These are phyloP conservation scores for Gibbula magus DNA, from an alignment of 2,888 invertebrate genomes.

Conservation along the genomic window DNA sequence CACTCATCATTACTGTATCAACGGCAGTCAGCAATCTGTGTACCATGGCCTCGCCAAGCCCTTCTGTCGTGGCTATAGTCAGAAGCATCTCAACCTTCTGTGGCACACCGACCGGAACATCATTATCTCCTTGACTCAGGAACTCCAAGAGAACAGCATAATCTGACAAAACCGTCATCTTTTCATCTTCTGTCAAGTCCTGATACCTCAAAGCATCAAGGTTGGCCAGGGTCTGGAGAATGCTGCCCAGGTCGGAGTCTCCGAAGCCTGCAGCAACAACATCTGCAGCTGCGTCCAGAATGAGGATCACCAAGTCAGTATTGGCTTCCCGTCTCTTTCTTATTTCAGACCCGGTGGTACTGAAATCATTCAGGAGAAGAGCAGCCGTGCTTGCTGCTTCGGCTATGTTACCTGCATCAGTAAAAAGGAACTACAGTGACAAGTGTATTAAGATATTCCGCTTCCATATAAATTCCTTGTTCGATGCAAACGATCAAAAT, in stretches of 20 bases:
- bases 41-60: not conserved
- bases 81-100: not conserved
- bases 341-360: not conserved
- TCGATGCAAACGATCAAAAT: no score
- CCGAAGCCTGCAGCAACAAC: not conserved
- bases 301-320: not conserved
- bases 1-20: not conserved
- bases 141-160: not conserved
- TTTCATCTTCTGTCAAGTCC: not conserved
- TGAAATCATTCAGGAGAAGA: not conserved
- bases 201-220: not conserved
- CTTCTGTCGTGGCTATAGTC: not conserved
- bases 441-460: no score
- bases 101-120: not conserved
- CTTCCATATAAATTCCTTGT: no score
- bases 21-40: not conserved
- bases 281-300: not conserved
- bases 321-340: not conserved
- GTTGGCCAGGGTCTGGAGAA: not conserved
- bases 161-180: not conserved
- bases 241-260: not conserved
- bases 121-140: not conserved
- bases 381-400: not conserved
- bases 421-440: no score
- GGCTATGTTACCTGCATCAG: not conserved